Evolutionary conservation across 2,888 invertebrate species (phyloP).

Genomic region (Meganola albula): DNA sequence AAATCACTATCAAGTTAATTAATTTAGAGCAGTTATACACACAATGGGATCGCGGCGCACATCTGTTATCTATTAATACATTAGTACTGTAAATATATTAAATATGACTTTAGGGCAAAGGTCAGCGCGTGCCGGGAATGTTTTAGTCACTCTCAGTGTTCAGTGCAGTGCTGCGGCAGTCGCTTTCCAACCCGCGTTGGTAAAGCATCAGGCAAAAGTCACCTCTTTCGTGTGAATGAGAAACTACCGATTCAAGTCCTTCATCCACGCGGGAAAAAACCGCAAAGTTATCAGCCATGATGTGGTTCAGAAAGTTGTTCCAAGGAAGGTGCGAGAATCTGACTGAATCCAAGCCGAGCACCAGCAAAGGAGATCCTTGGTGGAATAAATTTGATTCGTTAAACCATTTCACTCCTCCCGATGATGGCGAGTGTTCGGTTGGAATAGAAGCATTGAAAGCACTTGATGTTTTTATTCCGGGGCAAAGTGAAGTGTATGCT

Average conservation of each 20-base stretch:
- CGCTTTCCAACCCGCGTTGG: slow-evolving; percentile 37
- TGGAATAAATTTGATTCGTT: slow-evolving; percentile 34
- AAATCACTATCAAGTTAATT: slow-evolving; percentile 54
- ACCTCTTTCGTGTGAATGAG: slow-evolving; percentile 68
- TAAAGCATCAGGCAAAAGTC: slow-evolving; percentile 26
- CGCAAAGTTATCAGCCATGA: slow-evolving; percentile 79
- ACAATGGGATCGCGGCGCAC: slow-evolving; percentile 59
- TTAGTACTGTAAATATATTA: slow-evolving; percentile 63
- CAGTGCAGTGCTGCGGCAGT: slow-evolving; percentile 35
- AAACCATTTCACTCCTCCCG: slow-evolving; percentile 21
- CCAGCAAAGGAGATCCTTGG: slow-evolving; percentile 29
- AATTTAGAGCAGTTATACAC: slow-evolving; percentile 45
- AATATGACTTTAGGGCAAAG: slow-evolving; percentile 65
- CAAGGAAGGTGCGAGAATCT: slow-evolving; percentile 73
- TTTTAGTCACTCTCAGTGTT: slow-evolving; percentile 33
- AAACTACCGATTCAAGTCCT: slow-evolving; percentile 79
- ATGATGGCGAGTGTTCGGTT: slow-evolving; percentile 18
- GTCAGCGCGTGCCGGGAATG: slow-evolving; percentile 63
- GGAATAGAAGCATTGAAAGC: slow-evolving; percentile 30
- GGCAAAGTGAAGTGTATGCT: slow-evolving; percentile 46
- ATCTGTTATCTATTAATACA: slow-evolving; percentile 53
- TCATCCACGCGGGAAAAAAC: slow-evolving; percentile 80
- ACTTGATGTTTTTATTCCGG: slow-evolving; percentile 23
- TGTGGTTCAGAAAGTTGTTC: slow-evolving; percentile 82
- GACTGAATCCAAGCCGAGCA: slow-evolving; percentile 30